Evolutionary conservation across 2,113 vertebrate species (phyloP), one percentile per base, ranked within the genome.

Genomic region (Girardinichthys multiradiatus): DNA sequence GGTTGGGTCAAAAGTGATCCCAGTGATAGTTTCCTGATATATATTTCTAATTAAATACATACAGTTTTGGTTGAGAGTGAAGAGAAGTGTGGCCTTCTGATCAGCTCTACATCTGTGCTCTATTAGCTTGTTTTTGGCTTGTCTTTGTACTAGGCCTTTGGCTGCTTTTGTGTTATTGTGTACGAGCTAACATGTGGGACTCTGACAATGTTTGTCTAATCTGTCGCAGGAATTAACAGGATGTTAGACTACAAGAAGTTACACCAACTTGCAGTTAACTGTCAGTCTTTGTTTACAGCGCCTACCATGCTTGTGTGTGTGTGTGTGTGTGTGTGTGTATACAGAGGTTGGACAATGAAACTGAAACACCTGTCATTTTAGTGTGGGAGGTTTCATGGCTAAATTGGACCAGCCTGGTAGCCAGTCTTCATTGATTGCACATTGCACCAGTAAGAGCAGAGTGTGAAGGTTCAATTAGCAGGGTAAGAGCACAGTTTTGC

Each of bases 181-280:
- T 54, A 19, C 24, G 35, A 31, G 37, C 31, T 14, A 26, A 54
- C 19, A 42, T 39, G 70, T 62, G 68, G 2, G 72, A 68, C 74
- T 69, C 57, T 0, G 71, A 75, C 64, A 73, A 80, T 57, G 76
- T 79, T 69, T 72, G 81, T 78, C 77, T 71, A 84, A 61, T 72
- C 13, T 19, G 64, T 81, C 14, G 17, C 60, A 81, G 80, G 82
- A 83, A 77, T 89, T 86, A 86, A 84, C 81, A 89, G 79, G 84
- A 89, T 89, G 82, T 80, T 71, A 61, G 72, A 85, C 35, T 59
- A 89, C 82, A 83, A 81, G 80, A 81, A 80, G 80, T 83, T 85
- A 77, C 75, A 66, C 74, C 61, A 63, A 80, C 81, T 80, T 72
- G 80, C 81, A 78, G 42, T 48, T 70, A 61, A 77, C 79, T 77